Evolutionary conservation across 2,888 invertebrate species (phyloP).

Genomic region (Pristionchus exspectatus): DNA sequence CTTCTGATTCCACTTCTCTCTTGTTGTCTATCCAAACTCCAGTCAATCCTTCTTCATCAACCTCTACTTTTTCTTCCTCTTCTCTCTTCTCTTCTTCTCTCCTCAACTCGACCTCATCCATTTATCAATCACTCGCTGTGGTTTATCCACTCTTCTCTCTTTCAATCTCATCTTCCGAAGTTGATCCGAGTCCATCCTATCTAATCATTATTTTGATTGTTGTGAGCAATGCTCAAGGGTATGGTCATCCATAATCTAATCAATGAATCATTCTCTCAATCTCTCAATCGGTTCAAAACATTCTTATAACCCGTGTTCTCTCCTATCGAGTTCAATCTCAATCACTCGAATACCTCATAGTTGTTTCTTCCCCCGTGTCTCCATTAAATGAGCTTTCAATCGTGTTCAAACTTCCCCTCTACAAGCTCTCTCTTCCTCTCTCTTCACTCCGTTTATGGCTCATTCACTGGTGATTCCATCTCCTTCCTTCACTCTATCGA

Average conservation of each 20-base stretch:
- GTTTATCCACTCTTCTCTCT: constrained; percentile 1
- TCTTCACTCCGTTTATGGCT: background rate
- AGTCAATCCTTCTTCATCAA: constrained; percentile 41
- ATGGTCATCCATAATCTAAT: background rate
- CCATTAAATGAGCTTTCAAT: background rate
- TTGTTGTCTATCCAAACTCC: constrained; percentile 3
- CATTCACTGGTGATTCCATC: constrained; percentile 29
- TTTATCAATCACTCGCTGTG: constrained; percentile 16
- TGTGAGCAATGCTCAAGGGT: too few relatives aligned
- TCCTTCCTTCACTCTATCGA: background rate
- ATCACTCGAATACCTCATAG: background rate
- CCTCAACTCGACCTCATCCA: background rate
- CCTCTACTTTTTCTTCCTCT: constrained; percentile 34
- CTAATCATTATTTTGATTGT: background rate
- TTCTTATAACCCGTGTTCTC: background rate
- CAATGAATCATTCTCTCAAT: background rate
- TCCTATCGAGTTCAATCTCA: background rate
- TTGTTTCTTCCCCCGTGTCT: background rate
- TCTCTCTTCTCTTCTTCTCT: background rate
- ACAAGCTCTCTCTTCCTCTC: background rate
- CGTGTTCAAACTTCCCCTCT: background rate
- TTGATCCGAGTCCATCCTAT: background rate
- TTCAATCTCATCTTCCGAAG: background rate
- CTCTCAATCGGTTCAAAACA: background rate
- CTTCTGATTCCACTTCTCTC: background rate